Evolutionary conservation across 1,140 invertebrate species (phyloP).

Genomic region (Muscidifurax raptorellus): DNA sequence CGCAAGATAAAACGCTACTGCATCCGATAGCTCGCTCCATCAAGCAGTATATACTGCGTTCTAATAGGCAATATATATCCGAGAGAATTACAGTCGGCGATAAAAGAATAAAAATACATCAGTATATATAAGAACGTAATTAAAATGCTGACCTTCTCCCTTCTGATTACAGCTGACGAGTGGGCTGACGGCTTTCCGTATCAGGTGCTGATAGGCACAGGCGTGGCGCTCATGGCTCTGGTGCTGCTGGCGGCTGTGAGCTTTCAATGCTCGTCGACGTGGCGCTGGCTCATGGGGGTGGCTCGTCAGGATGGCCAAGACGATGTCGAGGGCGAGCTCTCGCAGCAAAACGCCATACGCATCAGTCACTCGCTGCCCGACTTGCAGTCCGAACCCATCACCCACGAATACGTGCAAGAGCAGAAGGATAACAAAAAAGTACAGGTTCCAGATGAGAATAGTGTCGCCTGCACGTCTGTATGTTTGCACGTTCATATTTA

Average conservation of each 20-base stretch:
- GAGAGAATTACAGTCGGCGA: too few relatives aligned
- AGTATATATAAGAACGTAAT: not conserved
- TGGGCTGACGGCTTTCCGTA: slow-evolving; percentile 73
- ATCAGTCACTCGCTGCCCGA: slow-evolving; percentile 86
- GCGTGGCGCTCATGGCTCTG: slow-evolving; percentile 79
- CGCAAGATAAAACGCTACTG: too few relatives aligned
- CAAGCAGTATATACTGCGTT: too few relatives aligned
- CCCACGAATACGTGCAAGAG: slow-evolving; percentile 84
- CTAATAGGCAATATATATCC: too few relatives aligned
- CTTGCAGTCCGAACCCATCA: slow-evolving; percentile 82
- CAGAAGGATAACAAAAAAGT: slow-evolving; percentile 84
- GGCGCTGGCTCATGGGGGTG: slow-evolving; percentile 81
- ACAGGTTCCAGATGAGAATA: slow-evolving; percentile 34
- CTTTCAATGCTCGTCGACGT: slow-evolving; percentile 83
- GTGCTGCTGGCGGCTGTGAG: slow-evolving; percentile 82
- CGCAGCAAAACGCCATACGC: slow-evolving; percentile 81
- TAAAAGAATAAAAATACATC: too few relatives aligned
- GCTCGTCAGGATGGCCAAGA: slow-evolving; percentile 75
- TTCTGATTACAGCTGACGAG: slow-evolving; percentile 63
- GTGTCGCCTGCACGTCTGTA: not conserved
- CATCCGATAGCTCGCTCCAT: too few relatives aligned
- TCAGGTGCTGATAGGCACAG: slow-evolving; percentile 76
- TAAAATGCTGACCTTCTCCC: not conserved
- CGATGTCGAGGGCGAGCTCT: slow-evolving; percentile 77
- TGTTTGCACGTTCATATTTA: not conserved